Base-by-base conservation (phyloP, 1,140 invertebrate genomes). In the Augochlora pura region DNA sequence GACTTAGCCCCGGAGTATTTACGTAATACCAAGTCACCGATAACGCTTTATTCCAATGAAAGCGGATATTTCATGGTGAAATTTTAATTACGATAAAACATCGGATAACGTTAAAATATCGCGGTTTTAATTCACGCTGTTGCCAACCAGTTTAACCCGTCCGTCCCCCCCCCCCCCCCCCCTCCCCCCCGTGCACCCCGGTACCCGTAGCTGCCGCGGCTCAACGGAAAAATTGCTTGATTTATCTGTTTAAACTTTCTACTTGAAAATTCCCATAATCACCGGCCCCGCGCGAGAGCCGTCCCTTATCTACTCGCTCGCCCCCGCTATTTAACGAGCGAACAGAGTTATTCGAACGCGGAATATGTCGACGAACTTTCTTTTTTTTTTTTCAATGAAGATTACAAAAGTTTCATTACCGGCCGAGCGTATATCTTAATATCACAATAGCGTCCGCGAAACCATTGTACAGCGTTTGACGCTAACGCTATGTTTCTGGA, bases 401-500 rank as follows among this genome's bases (percentile, higher is more conserved):
- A 86, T 86, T 83, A 79, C 68, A 66, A 77, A 86, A 86, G 72
- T 86, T 86, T 81, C 69, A 70, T 66, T 86, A 83, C 80, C 77
- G 76, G 60, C 77, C 64, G 62, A 64, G 65, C 69, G 46, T 73
- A 81, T 75, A 85, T 67, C 77, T 85, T 75, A 67, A 32, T 78
- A 81, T 63, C 46, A 85, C 78, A 85, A 85, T 84, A 59, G 74
- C 42, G 60, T 23, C 6, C 32, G 52, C 46, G n/a, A 1, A 16
- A 23, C 65, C 27, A 76, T 63, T 68, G 71, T 76, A 23, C 63
- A 23, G 38, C 21, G 32, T 32, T 32, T 72, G 57, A 72, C 68
- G 52, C 54, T 72, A n/a, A 64, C 52, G 39, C 21, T 57, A 72
- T 54, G 57, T 8, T 27, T 23, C 42, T 27, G 49, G 39, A n/a